Evolutionary conservation across 2,113 vertebrate species (phyloP), one percentile per base, ranked within the genome.

Genomic region (Tupaia chinensis): DNA sequence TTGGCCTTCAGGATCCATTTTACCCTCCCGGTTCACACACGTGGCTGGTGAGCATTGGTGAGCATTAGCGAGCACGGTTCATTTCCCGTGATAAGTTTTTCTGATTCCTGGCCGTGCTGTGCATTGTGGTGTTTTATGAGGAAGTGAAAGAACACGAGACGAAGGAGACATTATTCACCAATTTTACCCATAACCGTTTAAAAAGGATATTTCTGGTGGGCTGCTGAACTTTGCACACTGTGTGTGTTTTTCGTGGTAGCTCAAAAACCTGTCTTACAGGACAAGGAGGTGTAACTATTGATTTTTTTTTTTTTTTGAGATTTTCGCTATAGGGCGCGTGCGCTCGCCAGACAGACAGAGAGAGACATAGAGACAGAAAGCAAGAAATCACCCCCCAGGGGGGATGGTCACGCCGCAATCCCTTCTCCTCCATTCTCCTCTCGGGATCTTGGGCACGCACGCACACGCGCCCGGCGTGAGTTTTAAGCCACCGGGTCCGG

Each of bases 111-210:
- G 69, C 65, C 92, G 60, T 85, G 73, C 25, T 19, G 53, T 22
- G 20, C 80, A 23, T 15, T 89, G 13, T 44, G 79, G 79, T 84
- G 68, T 92, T 92, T 93, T 77, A 78, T 65, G 22, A 96, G 32
- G 58, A 79, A 54, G 17, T 72, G 61, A 83, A 61, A 54, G 20
- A 87, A 78, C 85, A 58, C 23, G 63, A 82, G 61, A 44, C 14
- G 23, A 13, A 91, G 72, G 53, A 92, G 54, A 82, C 1, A 22
- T 63, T 79, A 11, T 34, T 87, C 3, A 60, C 16, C 20, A 68
- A 0, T 83, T 68, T 83, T 1, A 61, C 22, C 17, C 60, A 12
- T 25, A 16, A 70, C 22, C 80, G 90, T 22, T 32, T 89, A 9
- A 89, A 68, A 87, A 65, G 11, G 10, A 27, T 0, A 78, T 65